Conservation (phyloP, 2,888 invertebrate genomes). For the Eulithis prunata region DNA sequence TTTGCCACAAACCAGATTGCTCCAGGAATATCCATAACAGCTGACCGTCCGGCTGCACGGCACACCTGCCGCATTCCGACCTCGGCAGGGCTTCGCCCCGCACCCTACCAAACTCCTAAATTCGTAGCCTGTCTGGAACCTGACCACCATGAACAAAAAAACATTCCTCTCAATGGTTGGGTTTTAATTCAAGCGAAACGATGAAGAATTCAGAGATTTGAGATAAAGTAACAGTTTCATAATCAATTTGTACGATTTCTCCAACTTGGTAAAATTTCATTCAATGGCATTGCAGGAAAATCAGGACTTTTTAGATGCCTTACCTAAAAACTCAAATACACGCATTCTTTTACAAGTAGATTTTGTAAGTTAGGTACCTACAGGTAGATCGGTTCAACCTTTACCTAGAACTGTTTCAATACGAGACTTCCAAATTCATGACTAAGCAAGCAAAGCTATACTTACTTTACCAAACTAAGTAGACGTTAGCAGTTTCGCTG, state of each 20-base stretch:
- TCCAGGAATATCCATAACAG: constrained; percentile 52
- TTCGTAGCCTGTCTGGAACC: constrained; percentile 44
- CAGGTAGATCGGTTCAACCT: too few relatives aligned
- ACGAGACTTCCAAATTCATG: too few relatives aligned
- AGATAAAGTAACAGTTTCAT: not conserved
- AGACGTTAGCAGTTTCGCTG: too few relatives aligned
- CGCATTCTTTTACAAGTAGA: too few relatives aligned
- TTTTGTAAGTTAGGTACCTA: too few relatives aligned
- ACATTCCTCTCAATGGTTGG: constrained; percentile 13
- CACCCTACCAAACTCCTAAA: constrained; percentile 17
- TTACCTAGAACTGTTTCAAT: too few relatives aligned
- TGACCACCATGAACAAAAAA: constrained; percentile 30
- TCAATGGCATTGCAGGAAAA: too few relatives aligned
- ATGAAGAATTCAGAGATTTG: not conserved
- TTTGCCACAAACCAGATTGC: constrained; percentile 7
- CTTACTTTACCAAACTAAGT: too few relatives aligned
- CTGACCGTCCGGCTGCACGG: constrained; percentile 45
- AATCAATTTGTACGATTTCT: not conserved
- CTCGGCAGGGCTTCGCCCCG: constrained; percentile 62
- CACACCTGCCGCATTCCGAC: constrained; percentile 81
- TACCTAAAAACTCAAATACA: too few relatives aligned
- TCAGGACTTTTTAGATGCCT: too few relatives aligned
- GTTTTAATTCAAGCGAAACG: constrained; percentile 9
- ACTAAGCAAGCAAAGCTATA: too few relatives aligned
- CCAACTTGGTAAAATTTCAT: too few relatives aligned